Percentiles rank a stretch among this genome's conserved stretches.
Evolutionary conservation across 2,113 vertebrate genomes (phyloP).

Genomic region (Equus przewalskii): DNA sequence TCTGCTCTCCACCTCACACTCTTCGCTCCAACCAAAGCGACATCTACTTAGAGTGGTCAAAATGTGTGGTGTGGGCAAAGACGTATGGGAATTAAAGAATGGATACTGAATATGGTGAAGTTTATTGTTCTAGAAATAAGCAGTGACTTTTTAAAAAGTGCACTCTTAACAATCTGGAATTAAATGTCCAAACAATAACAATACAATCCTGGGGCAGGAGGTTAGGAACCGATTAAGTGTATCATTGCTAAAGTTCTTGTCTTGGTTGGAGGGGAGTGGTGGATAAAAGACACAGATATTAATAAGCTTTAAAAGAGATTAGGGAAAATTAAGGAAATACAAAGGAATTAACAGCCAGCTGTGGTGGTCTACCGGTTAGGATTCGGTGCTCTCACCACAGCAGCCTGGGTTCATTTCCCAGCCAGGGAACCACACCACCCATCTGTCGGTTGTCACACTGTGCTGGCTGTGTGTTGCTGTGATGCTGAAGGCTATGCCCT

Average conservation of each 20-base stretch:
- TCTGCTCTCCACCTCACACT: too few species aligned
- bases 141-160: not conserved
- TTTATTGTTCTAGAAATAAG: not conserved
- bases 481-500: too few species aligned
- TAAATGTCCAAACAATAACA: not conserved
- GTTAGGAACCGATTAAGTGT: not conserved
- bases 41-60: not conserved
- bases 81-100: not conserved
- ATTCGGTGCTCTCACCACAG: too few species aligned
- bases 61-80: not conserved
- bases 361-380: too few species aligned
- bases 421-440: too few species aligned
- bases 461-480: too few species aligned
- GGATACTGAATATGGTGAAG: not conserved
- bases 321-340: not conserved
- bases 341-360: not conserved
- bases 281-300: not conserved
- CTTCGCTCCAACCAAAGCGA: too few species aligned
- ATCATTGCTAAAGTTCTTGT: not conserved
- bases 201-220: not conserved
- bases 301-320: not conserved
- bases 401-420: too few species aligned
- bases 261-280: not conserved
- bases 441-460: too few species aligned
- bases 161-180: not conserved